Evolutionary conservation across 2,888 invertebrate species (phyloP).

Genomic region (Plusia festucae): DNA sequence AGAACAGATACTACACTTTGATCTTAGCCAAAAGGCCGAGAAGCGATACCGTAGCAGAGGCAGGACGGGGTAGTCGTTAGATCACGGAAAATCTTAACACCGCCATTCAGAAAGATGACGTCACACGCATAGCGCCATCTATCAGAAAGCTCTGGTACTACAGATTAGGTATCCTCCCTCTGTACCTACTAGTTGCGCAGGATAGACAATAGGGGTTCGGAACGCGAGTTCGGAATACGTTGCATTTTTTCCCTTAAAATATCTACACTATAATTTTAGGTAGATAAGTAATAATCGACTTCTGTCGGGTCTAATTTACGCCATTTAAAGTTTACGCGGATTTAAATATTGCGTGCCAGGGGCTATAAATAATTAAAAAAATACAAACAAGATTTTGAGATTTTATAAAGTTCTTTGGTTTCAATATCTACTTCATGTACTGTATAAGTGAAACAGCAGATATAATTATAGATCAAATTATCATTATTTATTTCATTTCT

Average conservation of each 20-base stretch:
- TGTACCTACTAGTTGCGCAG: background rate
- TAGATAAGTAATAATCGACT: constrained; percentile 56
- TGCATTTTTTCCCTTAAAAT: too few relatives aligned
- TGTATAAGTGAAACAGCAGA: too few relatives aligned
- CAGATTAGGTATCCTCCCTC: background rate
- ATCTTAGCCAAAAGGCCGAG: constrained; percentile 7
- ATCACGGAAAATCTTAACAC: constrained; percentile 49
- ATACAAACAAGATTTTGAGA: too few relatives aligned
- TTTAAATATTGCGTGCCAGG: too few relatives aligned
- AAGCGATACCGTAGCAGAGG: too few relatives aligned
- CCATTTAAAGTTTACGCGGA: constrained; percentile 45
- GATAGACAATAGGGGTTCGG: too few relatives aligned
- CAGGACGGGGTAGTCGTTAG: constrained; percentile 27
- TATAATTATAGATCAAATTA: too few relatives aligned
- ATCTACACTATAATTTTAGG: constrained; percentile 70
- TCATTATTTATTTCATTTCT: too few relatives aligned
- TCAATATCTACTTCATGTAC: too few relatives aligned
- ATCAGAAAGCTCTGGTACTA: constrained; percentile 6
- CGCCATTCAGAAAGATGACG: constrained; percentile 47
- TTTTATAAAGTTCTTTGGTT: too few relatives aligned
- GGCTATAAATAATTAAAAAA: too few relatives aligned
- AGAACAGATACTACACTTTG: constrained; percentile 4
- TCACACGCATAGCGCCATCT: constrained; percentile 40
- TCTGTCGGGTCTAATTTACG: constrained; percentile 48
- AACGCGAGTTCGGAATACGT: too few relatives aligned